phyloP scores from a whole-genome alignment of 2,113 vertebrate species.

The Cichladusa arquata region DNA sequence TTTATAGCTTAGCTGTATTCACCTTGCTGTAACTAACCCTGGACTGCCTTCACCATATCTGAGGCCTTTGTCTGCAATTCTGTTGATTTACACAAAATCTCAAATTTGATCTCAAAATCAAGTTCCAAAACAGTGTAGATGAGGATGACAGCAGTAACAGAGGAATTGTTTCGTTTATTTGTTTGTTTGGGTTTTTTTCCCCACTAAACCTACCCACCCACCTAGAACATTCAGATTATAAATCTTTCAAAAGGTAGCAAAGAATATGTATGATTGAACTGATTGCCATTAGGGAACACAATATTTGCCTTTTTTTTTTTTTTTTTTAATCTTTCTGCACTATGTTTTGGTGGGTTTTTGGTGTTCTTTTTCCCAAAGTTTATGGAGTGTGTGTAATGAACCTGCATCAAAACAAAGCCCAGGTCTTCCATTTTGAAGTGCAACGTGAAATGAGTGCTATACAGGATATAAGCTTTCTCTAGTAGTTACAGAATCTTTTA shows the following conservation, averaged over 20 bases:
- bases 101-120: not conserved
- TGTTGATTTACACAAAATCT: not conserved
- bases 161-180: rapidly evolving
- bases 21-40: not conserved
- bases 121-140: not conserved
- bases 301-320: not conserved
- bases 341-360: rapidly evolving
- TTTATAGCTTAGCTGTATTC: slow-evolving; percentile 4
- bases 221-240: not conserved
- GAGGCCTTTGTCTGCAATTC: not conserved
- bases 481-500: not conserved
- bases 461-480: not conserved
- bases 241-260: not conserved
- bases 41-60: not conserved
- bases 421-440: not conserved
- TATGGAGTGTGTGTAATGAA: no score
- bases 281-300: not conserved
- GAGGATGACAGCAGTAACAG: not conserved
- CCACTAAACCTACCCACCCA: not conserved
- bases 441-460: not conserved
- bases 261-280: not conserved
- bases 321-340: not conserved
- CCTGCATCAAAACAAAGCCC: not conserved
- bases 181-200: rapidly evolving
- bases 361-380: no score